A percentile compares a stretch with the other conserved stretches of the same genome.
Conservation (phyloP, 2,797 vertebrate genomes). For the Poecilia picta region DNA sequence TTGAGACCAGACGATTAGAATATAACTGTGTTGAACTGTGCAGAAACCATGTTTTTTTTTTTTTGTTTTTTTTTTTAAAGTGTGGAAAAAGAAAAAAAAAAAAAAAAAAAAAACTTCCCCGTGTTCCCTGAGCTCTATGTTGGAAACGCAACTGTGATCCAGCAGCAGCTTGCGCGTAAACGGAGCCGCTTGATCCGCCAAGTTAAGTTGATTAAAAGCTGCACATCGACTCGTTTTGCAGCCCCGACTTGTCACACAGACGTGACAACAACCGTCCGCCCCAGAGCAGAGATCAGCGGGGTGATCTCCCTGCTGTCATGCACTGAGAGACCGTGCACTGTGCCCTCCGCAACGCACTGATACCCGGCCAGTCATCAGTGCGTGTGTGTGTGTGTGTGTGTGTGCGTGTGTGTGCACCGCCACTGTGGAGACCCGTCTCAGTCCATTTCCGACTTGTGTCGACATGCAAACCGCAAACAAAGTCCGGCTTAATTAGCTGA, state of each 20-base stretch:
- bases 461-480: slow-evolving; percentile 55
- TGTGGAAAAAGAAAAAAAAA: background rate
- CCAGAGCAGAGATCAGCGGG: slow-evolving; percentile 3
- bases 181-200: slow-evolving; percentile 33
- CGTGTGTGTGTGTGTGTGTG: slow-evolving; percentile 53
- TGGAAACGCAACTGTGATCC: slow-evolving; percentile 46
- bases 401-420: slow-evolving; percentile 58
- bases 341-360: slow-evolving; percentile 60
- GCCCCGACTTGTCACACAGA: background rate
- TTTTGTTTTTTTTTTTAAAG: background rate
- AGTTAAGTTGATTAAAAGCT: slow-evolving; percentile 52
- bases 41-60: background rate
- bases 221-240: slow-evolving; percentile 9
- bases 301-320: slow-evolving; percentile 58
- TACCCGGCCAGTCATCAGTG: slow-evolving; percentile 52
- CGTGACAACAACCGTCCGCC: slow-evolving; percentile 6
- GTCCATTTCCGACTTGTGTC: slow-evolving; percentile 60
- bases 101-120: slow-evolving; percentile 65
- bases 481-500: slow-evolving; percentile 27
- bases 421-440: slow-evolving; percentile 61
- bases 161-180: slow-evolving; percentile 47
- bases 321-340: slow-evolving; percentile 60
- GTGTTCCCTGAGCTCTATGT: slow-evolving; percentile 10
- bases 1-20: background rate
- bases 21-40: background rate